These are phyloP conservation scores for Dermolepida albohirtum DNA, from an alignment of 2,888 invertebrate genomes.

Conservation along the genomic window DNA sequence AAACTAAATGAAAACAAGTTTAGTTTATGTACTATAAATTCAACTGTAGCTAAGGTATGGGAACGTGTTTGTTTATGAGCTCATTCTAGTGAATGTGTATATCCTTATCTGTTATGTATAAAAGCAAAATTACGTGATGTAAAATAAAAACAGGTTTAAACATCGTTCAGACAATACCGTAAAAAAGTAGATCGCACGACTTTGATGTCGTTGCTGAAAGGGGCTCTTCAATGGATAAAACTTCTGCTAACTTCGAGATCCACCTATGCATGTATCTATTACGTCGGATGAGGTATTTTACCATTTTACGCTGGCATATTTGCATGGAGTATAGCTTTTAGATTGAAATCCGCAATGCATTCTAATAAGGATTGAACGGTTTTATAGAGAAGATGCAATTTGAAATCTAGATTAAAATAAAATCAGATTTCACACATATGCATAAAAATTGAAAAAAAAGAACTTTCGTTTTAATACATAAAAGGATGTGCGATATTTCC, in stretches of 20 bases:
- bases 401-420: too few relatives aligned
- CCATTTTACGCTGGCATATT: too few relatives aligned
- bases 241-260: neutral
- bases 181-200: neutral
- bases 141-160: constrained; percentile 7
- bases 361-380: too few relatives aligned
- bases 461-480: too few relatives aligned
- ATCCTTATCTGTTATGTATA: neutral
- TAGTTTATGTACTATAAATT: constrained; percentile 7
- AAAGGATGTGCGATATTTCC: too few relatives aligned
- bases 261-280: too few relatives aligned
- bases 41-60: neutral
- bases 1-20: too few relatives aligned
- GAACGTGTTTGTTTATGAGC: constrained; percentile 8
- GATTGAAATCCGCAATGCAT: constrained; percentile 1
- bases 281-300: too few relatives aligned
- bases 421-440: too few relatives aligned
- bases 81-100: neutral
- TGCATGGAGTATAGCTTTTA: neutral
- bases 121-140: neutral
- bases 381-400: too few relatives aligned
- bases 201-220: constrained; percentile 10
- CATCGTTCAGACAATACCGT: neutral
- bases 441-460: too few relatives aligned
- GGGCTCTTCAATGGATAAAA: constrained; percentile 2